phyloP scores from a whole-genome alignment of 2,797 vertebrate genomes.

The Hippopotamyrus pictus region DNA sequence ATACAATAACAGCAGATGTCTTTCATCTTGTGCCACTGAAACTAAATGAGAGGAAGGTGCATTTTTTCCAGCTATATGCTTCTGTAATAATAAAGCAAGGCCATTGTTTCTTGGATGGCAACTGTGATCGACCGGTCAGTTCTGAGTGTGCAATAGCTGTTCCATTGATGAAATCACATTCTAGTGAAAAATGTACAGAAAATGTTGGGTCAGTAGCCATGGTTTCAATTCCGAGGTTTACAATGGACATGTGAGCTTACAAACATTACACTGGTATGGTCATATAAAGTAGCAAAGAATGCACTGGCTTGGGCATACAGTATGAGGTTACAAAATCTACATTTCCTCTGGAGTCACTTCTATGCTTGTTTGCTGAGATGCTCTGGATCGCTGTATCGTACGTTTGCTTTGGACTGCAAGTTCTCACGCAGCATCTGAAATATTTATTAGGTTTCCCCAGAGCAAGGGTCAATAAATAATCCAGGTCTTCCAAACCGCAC shows the following conservation, averaged over 20 bases:
- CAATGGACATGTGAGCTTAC: not conserved
- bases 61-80: not conserved
- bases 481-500: not conserved
- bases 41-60: not conserved
- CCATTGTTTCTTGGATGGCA: not conserved
- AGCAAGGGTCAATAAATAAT: not conserved
- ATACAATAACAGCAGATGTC: not conserved
- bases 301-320: not conserved
- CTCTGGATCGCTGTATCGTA: not conserved
- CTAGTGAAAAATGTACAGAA: not conserved
- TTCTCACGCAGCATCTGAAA: conserved; percentile 4
- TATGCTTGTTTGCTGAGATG: not conserved
- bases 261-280: not conserved
- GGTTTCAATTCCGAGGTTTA: not conserved
- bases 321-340: not conserved
- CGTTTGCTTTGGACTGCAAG: not conserved
- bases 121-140: not conserved
- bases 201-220: not conserved
- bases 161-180: not conserved
- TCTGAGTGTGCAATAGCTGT: not conserved
- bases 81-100: not conserved
- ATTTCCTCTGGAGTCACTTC: not conserved
- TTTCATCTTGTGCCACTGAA: not conserved
- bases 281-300: not conserved
- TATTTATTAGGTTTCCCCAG: conserved; percentile 7